Percentiles rank a stretch among this genome's conserved stretches.
Evolutionary conservation across 2,888 invertebrate genomes (phyloP).

Genomic region (Limnephilus lunatus): DNA sequence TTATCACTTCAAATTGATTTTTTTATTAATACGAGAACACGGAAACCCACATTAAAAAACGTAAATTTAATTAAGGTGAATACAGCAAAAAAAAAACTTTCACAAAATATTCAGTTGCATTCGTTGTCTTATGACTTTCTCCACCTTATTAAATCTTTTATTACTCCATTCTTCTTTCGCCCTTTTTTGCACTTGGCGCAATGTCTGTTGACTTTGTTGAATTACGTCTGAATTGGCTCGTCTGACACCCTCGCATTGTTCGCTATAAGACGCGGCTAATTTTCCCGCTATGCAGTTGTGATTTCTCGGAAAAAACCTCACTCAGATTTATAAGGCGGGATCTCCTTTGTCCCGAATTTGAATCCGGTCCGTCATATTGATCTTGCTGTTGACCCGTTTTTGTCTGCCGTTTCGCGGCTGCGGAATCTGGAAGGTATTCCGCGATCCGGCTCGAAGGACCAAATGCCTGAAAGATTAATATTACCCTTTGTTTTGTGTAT

Average conservation of each 20-base stretch:
- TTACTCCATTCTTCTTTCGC: not conserved
- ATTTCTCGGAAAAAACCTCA: slow-evolving; percentile 43
- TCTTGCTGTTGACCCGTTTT: slow-evolving; percentile 17
- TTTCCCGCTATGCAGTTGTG: slow-evolving; percentile 48
- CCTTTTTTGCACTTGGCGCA: not conserved
- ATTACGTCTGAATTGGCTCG: slow-evolving; percentile 34
- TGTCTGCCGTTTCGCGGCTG: slow-evolving; percentile 6
- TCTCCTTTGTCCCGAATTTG: slow-evolving; percentile 57
- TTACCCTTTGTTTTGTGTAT: not conserved
- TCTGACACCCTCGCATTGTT: slow-evolving; percentile 39
- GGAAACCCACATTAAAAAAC: too few relatives aligned
- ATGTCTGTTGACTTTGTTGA: slow-evolving; percentile 20
- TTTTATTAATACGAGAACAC: too few relatives aligned
- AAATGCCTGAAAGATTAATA: not conserved
- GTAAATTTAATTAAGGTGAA: too few relatives aligned
- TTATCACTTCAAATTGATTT: too few relatives aligned
- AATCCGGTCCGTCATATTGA: slow-evolving; percentile 58
- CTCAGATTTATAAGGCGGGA: slow-evolving; percentile 46
- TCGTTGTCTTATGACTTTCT: too few relatives aligned
- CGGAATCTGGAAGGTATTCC: slow-evolving; percentile 3
- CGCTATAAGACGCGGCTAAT: slow-evolving; percentile 50
- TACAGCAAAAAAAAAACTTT: too few relatives aligned
- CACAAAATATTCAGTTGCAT: too few relatives aligned
- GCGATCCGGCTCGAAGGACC: not conserved
- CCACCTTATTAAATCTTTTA: too few relatives aligned